Conservation (phyloP, 92 coral and sea anemone species). For the Zoanthus sociatus region DNA sequence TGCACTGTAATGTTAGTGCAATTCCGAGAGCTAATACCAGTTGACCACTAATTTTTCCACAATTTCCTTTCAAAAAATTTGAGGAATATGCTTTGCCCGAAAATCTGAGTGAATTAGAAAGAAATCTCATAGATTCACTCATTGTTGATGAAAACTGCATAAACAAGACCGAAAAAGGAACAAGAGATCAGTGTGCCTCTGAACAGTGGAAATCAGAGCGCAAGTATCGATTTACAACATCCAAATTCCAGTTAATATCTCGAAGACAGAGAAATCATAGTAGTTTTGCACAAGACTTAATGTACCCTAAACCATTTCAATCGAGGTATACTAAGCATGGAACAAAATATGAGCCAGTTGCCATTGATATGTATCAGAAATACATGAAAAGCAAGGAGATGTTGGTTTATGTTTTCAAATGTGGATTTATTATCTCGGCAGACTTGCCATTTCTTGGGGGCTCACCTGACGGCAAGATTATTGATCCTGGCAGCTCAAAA, state of each 20-base stretch:
- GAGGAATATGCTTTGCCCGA: background rate
- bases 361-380: conserved; percentile 35
- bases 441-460: conserved; percentile 56
- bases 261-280: conserved; percentile 37
- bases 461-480: conserved; percentile 67
- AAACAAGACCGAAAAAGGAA: conserved; percentile 46
- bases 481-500: conserved; percentile 46
- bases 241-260: conserved; percentile 15
- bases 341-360: conserved; percentile 61
- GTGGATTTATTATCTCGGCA: conserved; percentile 34
- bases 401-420: conserved; percentile 21
- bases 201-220: conserved; percentile 45
- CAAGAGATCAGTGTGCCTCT: conserved; percentile 13
- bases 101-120: conserved; percentile 18
- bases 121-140: background rate
- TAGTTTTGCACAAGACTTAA: conserved; percentile 22
- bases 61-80: no score
- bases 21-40: conserved; percentile 29
- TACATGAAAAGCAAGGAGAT: conserved; percentile 44
- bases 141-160: conserved; percentile 32
- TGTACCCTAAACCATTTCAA: conserved; percentile 51
- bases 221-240: conserved; percentile 30
- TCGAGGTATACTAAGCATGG: conserved; percentile 73
- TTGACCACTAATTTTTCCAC: conserved; percentile 43
- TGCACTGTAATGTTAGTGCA: conserved; percentile 35